phyloP scores from a whole-genome alignment of 1,140 invertebrate genomes.

The Drosophila repletoides region DNA sequence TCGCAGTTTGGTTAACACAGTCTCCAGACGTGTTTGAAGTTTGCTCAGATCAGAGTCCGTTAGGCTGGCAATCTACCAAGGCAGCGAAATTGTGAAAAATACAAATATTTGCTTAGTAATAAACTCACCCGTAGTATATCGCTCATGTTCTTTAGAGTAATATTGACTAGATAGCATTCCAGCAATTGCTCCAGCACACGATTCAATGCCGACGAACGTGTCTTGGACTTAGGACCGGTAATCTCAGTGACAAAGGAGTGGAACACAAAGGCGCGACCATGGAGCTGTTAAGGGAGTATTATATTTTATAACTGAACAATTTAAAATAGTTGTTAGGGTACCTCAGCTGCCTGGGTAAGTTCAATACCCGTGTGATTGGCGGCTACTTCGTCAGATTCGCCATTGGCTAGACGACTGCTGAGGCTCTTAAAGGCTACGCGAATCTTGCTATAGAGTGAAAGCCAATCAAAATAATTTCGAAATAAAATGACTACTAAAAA shows the following conservation, averaged over 20 bases:
- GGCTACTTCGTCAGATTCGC: conserved; percentile 88
- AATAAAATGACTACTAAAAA: too few species aligned
- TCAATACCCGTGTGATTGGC: conserved; percentile 93
- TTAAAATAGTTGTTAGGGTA: conserved; percentile 2
- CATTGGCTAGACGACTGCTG: conserved; percentile 84
- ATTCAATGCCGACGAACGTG: conserved; percentile 83
- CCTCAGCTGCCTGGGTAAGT: conserved; percentile 89
- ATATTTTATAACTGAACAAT: not conserved
- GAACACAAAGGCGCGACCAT: conserved; percentile 90
- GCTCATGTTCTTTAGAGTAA: conserved; percentile 87
- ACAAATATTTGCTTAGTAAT: too few species aligned
- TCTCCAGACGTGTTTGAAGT: conserved; percentile 87
- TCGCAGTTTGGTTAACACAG: conserved; percentile 87
- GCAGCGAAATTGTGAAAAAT: not conserved
- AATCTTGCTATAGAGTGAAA: conserved; percentile 87
- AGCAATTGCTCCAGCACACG: conserved; percentile 87
- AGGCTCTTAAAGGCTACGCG: conserved; percentile 86
- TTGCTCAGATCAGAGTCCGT: conserved; percentile 85
- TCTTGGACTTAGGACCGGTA: conserved; percentile 70
- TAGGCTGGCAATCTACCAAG: conserved; percentile 86
- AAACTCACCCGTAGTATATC: conserved; percentile 89
- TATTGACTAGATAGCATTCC: conserved; percentile 90
- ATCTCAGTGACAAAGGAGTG: conserved; percentile 85
- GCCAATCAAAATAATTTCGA: too few species aligned
- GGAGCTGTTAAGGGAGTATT: conserved; percentile 79